Conservation (phyloP, 2,113 vertebrate genomes). For the Zosterops pallidus region DNA sequence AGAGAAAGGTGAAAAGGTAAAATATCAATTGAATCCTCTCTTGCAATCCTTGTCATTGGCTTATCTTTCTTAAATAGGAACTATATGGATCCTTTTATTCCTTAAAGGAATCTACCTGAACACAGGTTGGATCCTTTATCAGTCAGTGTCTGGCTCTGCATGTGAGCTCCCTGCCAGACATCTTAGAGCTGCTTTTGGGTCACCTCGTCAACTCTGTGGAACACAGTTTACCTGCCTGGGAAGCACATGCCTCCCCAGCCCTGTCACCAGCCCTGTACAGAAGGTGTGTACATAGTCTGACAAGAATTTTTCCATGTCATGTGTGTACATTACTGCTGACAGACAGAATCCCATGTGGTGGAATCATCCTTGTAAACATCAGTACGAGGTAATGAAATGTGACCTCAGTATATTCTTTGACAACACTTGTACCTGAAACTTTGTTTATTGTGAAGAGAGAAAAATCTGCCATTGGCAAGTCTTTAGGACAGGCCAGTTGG, state of each 20-base stretch:
- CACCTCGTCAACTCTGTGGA: neutral
- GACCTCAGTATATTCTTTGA: neutral
- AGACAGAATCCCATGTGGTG: rapidly evolving
- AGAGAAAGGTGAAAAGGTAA: constrained; percentile 83
- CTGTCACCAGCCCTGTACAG: neutral
- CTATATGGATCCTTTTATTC: neutral
- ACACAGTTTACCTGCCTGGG: neutral
- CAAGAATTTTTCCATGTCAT: neutral
- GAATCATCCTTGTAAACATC: neutral
- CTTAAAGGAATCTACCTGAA: neutral
- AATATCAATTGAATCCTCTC: neutral
- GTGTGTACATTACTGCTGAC: neutral
- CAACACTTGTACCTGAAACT: neutral
- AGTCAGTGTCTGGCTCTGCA: neutral
- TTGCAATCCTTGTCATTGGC: neutral
- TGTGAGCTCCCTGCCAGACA: neutral
- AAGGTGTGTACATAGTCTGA: rapidly evolving
- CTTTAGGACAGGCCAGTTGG: neutral
- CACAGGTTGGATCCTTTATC: neutral
- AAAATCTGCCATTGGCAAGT: neutral
- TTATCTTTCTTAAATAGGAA: neutral
- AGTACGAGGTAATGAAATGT: neutral
- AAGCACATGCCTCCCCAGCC: neutral
- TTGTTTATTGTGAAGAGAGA: neutral
- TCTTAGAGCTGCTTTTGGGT: neutral